Base-by-base conservation (phyloP, 1,140 invertebrate species). In the Drosophila trapezifrons region DNA sequence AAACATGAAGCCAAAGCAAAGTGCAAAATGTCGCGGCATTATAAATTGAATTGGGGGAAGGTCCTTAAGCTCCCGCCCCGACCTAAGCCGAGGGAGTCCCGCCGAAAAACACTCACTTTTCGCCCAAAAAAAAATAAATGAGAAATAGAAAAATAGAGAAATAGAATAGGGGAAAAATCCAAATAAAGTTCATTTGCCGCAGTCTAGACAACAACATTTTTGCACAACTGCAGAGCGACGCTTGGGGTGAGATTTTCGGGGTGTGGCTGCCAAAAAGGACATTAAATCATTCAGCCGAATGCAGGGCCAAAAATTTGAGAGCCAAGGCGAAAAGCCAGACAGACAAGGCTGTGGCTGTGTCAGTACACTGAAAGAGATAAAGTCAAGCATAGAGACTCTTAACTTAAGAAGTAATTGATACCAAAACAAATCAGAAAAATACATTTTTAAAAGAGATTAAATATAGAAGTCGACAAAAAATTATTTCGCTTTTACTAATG, bases 21-120 rank as follows among this genome's bases (percentile, higher is more conserved):
- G 83, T 89, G 83, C 80, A 89, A 87, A 87, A 89, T 87, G 83
- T 87, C 83, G 84, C 84, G 80, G 76, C 64, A 76, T 78, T 82
- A 71, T 87, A 87, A 89, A 87, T 87, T 80, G 80, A 77, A 89
- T 63, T 59, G 63, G 63, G 63, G 75, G 80, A 89, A 84, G 84
- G 83, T 80, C 82, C 83, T 79, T 56, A 70, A 81, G 74, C 57
- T 51, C 45, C 51, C 56, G 63, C 52, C 32, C 32, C 17, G 22
- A 13, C 62, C 18, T 60, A 57, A 29, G 35, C 15, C n/a, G n/a
- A 18, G 63, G 60, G 46, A 58, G 57, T 42, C 54, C 54, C 38
- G 29, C 40, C 47, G 10, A 55, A 51, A 46, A 43, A 79, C 79
- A 86, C 83, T 87, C 83, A 89, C 83, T 87, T 87, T 87, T 89